Evolutionary conservation across 2,888 invertebrate genomes (phyloP).

Genomic region (Ectemnius lituratus): DNA sequence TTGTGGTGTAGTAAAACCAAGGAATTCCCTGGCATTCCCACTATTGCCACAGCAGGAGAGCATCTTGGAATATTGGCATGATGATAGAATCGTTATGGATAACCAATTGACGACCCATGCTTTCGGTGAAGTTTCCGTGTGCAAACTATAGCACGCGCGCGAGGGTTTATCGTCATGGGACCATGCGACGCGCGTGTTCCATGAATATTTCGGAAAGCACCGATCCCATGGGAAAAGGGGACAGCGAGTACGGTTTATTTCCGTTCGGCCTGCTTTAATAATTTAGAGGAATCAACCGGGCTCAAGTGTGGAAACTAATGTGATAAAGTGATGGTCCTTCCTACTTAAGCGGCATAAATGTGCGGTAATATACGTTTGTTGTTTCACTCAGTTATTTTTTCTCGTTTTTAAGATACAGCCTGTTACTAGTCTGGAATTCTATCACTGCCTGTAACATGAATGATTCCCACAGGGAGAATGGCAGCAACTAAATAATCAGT

Average conservation of each 20-base stretch:
- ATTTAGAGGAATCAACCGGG: slow-evolving; percentile 4
- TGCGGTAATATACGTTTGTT: too few species aligned
- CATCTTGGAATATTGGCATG: slow-evolving; percentile 36
- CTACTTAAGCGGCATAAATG: too few species aligned
- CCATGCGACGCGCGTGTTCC: slow-evolving; percentile 43
- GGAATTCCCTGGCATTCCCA: slow-evolving; percentile 30
- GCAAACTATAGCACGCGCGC: slow-evolving; percentile 39
- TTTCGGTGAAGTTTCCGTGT: slow-evolving; percentile 41
- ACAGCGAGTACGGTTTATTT: slow-evolving; percentile 49
- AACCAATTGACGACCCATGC: slow-evolving; percentile 55
- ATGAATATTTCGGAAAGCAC: slow-evolving; percentile 58
- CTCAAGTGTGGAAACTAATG: background rate
- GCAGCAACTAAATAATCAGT: too few species aligned
- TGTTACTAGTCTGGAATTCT: too few species aligned
- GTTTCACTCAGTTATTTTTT: too few species aligned
- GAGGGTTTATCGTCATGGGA: slow-evolving; percentile 55
- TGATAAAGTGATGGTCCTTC: too few species aligned
- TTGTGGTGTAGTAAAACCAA: slow-evolving; percentile 2
- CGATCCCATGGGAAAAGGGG: slow-evolving; percentile 45
- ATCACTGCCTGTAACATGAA: too few species aligned
- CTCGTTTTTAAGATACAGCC: too few species aligned
- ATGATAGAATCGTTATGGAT: slow-evolving; percentile 33
- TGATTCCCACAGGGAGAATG: too few species aligned
- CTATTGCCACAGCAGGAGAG: slow-evolving; percentile 33
- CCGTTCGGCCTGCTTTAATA: slow-evolving; percentile 26